Base-by-base conservation (phyloP, 2,888 invertebrate species). In the Trachelus troglodyta region DNA sequence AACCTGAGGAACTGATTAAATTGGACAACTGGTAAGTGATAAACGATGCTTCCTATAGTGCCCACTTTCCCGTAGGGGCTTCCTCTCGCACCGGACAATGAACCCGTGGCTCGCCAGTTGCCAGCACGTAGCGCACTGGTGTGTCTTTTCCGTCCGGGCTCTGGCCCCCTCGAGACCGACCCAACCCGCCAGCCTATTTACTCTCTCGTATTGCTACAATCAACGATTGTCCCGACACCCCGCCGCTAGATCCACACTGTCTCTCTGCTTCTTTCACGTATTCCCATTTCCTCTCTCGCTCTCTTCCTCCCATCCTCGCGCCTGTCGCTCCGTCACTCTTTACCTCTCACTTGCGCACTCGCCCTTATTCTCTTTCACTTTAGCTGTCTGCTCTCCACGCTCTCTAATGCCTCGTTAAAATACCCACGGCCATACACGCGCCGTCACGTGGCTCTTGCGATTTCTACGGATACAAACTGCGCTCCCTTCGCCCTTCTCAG, bases 1-100 rank as follows among this genome's bases (percentile, higher is more conserved):
- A 96, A 93, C 97, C 98, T 79, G 98, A 98, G 92, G 98, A 98
- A 93, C 94, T 98, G 91, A 96, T 98, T 92, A 97, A 98, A 93
- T 94, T 98, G 93, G 98, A 98, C 94, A 96, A 97, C 92, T 98
- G 98, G 98, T 97, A 94, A 97, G 96, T 95, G 71, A 31, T 12
- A 31, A 31, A 31, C 33, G 71, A 71, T 71, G 33, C 34, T 23
- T 33, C 15, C 34, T 71, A 71, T 33, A 30, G 12, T 33, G 71
- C 71, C 80, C 40, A 75, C 81, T 85, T 84, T 81, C 79, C 81
- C 71, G 34, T 31, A 83, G 83, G 85, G 84, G 85, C 85, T 82
- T 83, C 87, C 81, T 83, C 83, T 81, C 83, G 81, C 83, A 83
- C 82, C 85, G 90, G 89, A 90, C 92, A 92, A 91, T 92, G 92